phyloP scores from a whole-genome alignment of 2,888 invertebrate genomes.

The Craniophora ligustri region DNA sequence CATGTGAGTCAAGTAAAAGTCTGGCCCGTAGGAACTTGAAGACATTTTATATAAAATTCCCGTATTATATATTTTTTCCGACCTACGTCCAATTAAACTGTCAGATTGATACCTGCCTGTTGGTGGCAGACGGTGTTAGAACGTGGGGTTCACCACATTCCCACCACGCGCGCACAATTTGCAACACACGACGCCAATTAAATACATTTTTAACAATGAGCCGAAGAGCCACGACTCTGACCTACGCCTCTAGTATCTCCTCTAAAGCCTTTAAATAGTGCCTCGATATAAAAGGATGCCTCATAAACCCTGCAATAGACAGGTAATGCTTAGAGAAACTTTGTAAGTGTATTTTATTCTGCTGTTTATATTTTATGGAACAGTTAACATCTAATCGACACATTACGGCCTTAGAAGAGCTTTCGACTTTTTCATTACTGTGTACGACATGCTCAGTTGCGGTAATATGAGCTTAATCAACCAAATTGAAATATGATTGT shows the following conservation, averaged over 20 bases:
- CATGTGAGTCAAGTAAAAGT: no score
- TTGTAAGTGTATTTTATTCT: constrained; percentile 32
- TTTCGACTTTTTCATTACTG: constrained; percentile 3
- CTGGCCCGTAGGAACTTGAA: constrained; percentile 32
- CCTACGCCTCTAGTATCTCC: constrained; percentile 26
- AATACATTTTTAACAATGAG: constrained; percentile 63
- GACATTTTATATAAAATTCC: constrained; percentile 12
- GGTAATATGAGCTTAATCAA: no score
- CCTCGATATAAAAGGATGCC: constrained; percentile 18
- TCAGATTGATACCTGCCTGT: constrained; percentile 30
- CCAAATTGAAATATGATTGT: no score
- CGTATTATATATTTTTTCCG: constrained; percentile 12
- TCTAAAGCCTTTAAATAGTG: constrained; percentile 17
- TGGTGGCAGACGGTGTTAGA: constrained; percentile 48
- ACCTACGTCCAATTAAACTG: constrained; percentile 40
- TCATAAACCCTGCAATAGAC: constrained; percentile 38
- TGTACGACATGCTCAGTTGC: background rate
- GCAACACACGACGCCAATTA: constrained; percentile 72
- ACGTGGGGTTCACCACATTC: constrained; percentile 55
- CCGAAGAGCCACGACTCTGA: constrained; percentile 51
- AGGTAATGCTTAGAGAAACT: constrained; percentile 34
- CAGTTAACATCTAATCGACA: constrained; percentile 35
- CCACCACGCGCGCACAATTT: constrained; percentile 61
- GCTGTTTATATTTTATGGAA: constrained; percentile 33
- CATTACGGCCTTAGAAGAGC: constrained; percentile 5